Evolutionary conservation across 2,113 vertebrate species (phyloP), one percentile per base, ranked within the genome.

Genomic region (Xyrauchen texanus): DNA sequence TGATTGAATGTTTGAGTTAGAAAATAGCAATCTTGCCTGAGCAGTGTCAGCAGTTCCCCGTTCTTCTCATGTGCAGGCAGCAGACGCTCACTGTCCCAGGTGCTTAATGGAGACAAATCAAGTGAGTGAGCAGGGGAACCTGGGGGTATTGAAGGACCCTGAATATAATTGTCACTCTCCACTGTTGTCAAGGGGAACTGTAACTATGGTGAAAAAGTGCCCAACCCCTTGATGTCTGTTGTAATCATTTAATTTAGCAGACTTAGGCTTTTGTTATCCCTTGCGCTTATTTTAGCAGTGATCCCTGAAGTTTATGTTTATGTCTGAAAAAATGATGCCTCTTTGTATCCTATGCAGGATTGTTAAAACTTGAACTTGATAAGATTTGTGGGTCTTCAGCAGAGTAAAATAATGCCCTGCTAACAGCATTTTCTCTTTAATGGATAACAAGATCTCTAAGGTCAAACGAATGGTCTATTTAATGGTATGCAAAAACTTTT

Each of bases 141-240:
- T 67, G 76, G 79, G 73, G 81, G 80, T 68, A 76, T 72, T 71
- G 84, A 82, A 84, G 75, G 82, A 85, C 79, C 81, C 85, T 77
- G 73, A 86, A 67, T 83, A 86, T 82, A 87, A 86, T 85, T 64
- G 84, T 78, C 74, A 73, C 82, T 85, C 81, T 70, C 47, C 58
- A 45, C 45, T 53, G 90, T 93, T 93, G 88, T 89, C 83, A 84
- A 82, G 91, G 87, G 78, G 47, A 76, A 90, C 83, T 1, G 89
- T 91, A 88, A 64, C 90, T 81, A 89, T 77, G 87, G 84, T 68
- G 83, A 83, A 55, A 78, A 60, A 78, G 81, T 81, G 81, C 82
- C 75, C 79, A 72, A 58, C 61, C 65, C 69, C 69, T 44, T 62
- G 64, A 75, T 78, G 68, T 85, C 58, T 7, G 55, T 63, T 47